phyloP scores from a whole-genome alignment of 2,888 invertebrate genomes.

The Drosophila trichaetosa region DNA sequence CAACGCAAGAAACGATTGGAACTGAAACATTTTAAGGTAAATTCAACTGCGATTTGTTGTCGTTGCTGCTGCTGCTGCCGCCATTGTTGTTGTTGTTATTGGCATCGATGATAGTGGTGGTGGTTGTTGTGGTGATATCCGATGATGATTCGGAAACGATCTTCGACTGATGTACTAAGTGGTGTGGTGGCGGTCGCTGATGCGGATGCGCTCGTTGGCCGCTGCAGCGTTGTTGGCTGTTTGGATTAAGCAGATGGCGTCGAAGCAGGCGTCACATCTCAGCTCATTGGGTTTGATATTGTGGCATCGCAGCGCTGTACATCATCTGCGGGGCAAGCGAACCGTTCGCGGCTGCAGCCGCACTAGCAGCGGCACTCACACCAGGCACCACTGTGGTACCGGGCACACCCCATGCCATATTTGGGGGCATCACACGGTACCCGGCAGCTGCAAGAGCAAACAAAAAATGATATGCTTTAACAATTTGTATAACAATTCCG shows the following conservation, averaged over 20 bases:
- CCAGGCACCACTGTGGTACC: constrained; percentile 86
- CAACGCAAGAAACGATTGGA: constrained; percentile 31
- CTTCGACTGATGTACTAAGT: constrained; percentile 43
- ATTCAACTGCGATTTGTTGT: constrained; percentile 12
- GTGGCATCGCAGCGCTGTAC: constrained; percentile 90
- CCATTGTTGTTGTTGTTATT: constrained; percentile 16
- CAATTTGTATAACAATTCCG: neutral
- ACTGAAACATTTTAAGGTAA: constrained; percentile 24
- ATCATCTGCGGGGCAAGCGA: constrained; percentile 88
- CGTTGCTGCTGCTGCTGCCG: constrained; percentile 5
- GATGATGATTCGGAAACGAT: constrained; percentile 33
- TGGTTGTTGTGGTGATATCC: constrained; percentile 5
- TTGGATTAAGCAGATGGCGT: constrained; percentile 72
- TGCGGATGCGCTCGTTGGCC: constrained; percentile 45
- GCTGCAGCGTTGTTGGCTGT: constrained; percentile 54
- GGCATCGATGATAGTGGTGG: constrained; percentile 28
- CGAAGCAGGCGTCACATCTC: constrained; percentile 81
- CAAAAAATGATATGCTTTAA: neutral
- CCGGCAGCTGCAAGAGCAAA: constrained; percentile 72
- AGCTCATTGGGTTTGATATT: constrained; percentile 94
- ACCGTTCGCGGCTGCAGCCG: constrained; percentile 86
- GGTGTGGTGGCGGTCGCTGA: constrained; percentile 46
- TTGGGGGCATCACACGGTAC: constrained; percentile 89
- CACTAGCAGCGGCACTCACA: constrained; percentile 85
- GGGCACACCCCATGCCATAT: constrained; percentile 86